phyloP scores from a whole-genome alignment of 2,888 invertebrate genomes.

The Pandemis cinnamomeana region DNA sequence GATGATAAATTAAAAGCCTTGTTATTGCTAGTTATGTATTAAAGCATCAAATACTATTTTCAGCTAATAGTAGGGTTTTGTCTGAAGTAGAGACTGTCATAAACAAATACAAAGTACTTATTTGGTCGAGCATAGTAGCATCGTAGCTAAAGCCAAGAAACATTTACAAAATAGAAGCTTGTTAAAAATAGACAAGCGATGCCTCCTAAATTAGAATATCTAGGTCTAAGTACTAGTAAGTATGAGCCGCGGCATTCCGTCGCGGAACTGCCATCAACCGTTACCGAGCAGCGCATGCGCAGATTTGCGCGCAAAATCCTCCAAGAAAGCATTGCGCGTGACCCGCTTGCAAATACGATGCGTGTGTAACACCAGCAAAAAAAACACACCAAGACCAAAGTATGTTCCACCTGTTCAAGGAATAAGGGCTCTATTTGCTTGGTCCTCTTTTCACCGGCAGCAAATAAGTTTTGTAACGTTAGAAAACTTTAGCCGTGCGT shows the following conservation, averaged over 20 bases:
- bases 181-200: constrained; percentile 28
- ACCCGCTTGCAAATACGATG: constrained; percentile 68
- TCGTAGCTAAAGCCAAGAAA: background rate
- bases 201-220: constrained; percentile 29
- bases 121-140: background rate
- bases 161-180: background rate
- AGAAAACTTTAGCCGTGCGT: constrained; percentile 74
- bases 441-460: constrained; percentile 54
- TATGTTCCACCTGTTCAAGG: background rate
- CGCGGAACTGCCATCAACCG: constrained; percentile 76
- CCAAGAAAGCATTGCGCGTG: constrained; percentile 81
- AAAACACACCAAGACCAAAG: constrained; percentile 6
- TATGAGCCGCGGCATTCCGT: constrained; percentile 66
- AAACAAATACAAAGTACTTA: too few species aligned
- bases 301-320: constrained; percentile 79
- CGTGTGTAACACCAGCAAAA: constrained; percentile 53
- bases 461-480: constrained; percentile 52
- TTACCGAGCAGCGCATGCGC: constrained; percentile 69
- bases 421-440: constrained; percentile 57
- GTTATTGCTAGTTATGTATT: too few species aligned
- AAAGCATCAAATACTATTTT: too few species aligned
- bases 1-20: too few species aligned
- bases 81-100: too few species aligned
- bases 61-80: too few species aligned
- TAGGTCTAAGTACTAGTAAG: constrained; percentile 43